Evolutionary conservation across 2,113 vertebrate species (phyloP), one percentile per base, ranked within the genome.

Genomic region (Cottus gobio): DNA sequence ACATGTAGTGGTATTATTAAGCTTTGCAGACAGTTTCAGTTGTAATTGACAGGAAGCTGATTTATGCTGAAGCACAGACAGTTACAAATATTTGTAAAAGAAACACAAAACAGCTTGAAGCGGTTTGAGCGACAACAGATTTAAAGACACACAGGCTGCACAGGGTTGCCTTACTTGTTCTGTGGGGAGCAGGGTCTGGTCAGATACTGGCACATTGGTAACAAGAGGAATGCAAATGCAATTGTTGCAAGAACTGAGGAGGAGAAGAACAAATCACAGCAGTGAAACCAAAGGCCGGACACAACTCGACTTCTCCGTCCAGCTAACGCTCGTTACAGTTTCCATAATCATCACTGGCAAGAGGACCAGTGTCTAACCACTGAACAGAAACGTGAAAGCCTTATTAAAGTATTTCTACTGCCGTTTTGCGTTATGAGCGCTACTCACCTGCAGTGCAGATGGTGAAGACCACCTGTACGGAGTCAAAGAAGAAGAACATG

Each of bases 401-500:
- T 62, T 42, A 37, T 63, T 71, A 73, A 16, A 57, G 75, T 72
- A 44, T 71, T 50, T 36, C 54, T 57, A 31, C 10, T 26, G 42
- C 12, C 50, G 15, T 22, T 57, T 71, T 68, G 15, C 82, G 42
- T 24, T 57, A 5, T 16, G 22, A 72, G 67, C 1, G 5, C 31
- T 24, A 22, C 42, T 92, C 94, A 99, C 98, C 98, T 97, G 98
- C 98, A 92, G 98, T 99, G 96, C 98, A 99, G 95, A 99, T 99
- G 93, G 98, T 99, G 90, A 99, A 99, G 93, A 99, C 98, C 90
- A 99, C 98, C 91, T 99, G 98, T 93, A 99, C 98, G 0, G 98
- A 99, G 91, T 99, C 98, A 62, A 99, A 99, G 96, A 99, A 99
- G 96, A 99, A 99, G 96, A 99, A 99, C 98, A 99, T 99, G 82